Evolutionary conservation across 1,140 invertebrate genomes (phyloP).

Genomic region (Campoletis sonorensis): DNA sequence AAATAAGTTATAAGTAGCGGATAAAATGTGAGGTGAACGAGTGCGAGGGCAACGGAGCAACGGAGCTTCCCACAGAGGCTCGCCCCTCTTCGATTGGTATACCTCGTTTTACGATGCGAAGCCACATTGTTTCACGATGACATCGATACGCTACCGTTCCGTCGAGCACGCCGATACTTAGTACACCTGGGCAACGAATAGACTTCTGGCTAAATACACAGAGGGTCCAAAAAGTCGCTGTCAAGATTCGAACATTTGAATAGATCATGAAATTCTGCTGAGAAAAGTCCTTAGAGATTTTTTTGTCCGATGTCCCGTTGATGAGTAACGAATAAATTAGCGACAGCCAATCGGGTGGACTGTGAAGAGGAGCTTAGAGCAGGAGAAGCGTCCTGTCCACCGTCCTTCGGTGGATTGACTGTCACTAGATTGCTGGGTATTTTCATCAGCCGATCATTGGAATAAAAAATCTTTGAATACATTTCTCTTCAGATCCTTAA

Average conservation of each 20-base stretch:
- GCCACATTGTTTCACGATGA: slow-evolving; percentile 47
- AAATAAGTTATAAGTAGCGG: background rate
- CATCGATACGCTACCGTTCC: slow-evolving; percentile 45
- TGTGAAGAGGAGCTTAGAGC: too few species aligned
- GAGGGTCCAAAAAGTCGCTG: too few species aligned
- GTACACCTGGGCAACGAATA: slow-evolving; percentile 11
- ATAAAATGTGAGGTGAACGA: slow-evolving; percentile 12
- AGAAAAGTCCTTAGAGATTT: too few species aligned
- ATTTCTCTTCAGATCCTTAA: too few species aligned
- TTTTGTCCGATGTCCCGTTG: too few species aligned
- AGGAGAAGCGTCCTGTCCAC: background rate
- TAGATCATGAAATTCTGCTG: too few species aligned
- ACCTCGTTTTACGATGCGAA: slow-evolving; percentile 32
- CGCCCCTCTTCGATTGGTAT: background rate
- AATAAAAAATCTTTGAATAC: too few species aligned
- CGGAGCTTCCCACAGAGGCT: slow-evolving; percentile 36
- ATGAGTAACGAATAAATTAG: background rate
- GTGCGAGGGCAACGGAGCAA: slow-evolving; percentile 41
- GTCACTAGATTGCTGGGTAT: background rate
- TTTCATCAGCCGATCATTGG: background rate
- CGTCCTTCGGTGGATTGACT: too few species aligned
- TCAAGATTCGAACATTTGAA: too few species aligned
- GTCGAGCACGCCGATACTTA: slow-evolving; percentile 25
- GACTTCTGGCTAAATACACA: background rate
- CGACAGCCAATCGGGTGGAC: background rate